phyloP scores from a whole-genome alignment of 2,113 vertebrate genomes.

The Sitta europaea region DNA sequence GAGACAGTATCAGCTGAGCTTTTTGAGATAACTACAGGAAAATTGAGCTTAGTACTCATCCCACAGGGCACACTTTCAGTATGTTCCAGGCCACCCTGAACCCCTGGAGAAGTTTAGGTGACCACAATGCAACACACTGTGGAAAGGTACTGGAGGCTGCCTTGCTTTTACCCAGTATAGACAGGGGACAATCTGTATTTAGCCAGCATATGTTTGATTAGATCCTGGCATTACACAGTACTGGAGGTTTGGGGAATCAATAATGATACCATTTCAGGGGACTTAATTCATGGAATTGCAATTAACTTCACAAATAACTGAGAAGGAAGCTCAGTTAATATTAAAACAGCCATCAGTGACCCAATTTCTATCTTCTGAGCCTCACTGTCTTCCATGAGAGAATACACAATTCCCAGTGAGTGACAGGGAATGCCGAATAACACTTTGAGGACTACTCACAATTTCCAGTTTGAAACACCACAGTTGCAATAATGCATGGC shows the following conservation, averaged over 20 bases:
- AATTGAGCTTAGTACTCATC: background rate
- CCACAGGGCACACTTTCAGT: background rate
- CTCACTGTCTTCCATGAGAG: background rate
- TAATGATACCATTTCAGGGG: background rate
- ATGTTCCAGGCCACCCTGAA: background rate
- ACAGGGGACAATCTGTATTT: background rate
- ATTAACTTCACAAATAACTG: background rate
- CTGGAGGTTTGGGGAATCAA: background rate
- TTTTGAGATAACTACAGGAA: background rate
- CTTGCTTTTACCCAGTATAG: background rate
- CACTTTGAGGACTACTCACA: background rate
- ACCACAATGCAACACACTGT: background rate
- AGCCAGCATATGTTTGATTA: background rate
- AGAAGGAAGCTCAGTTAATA: background rate
- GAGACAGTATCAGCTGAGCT: rapidly evolving
- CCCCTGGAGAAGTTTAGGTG: background rate
- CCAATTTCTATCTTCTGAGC: background rate
- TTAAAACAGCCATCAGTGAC: background rate
- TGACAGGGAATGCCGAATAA: background rate
- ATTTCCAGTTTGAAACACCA: background rate
- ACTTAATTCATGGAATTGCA: background rate
- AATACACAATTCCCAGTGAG: background rate
- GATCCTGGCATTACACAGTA: background rate
- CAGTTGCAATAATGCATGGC: background rate
- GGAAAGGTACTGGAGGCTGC: background rate